Percentiles rank a stretch among this genome's conserved stretches.
Evolutionary conservation across 2,113 vertebrate genomes (phyloP).

Genomic region (Daphoenositta chrysoptera): DNA sequence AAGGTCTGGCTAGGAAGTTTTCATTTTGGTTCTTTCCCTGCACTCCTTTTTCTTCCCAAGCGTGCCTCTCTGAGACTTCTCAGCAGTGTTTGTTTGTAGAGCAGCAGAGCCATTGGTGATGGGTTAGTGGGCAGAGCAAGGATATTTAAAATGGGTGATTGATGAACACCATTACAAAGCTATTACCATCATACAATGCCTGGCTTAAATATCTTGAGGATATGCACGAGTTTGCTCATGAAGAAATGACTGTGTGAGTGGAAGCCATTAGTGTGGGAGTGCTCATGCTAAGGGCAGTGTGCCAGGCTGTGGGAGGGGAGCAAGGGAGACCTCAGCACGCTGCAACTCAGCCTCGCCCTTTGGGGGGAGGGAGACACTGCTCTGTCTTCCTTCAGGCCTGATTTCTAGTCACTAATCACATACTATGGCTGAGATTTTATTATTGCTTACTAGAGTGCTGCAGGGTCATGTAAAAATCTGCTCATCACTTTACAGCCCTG

Average conservation of each 20-base stretch:
- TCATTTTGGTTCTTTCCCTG: not conserved
- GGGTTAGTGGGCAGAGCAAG: not conserved
- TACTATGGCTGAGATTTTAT: not conserved
- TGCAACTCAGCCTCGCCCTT: accelerated
- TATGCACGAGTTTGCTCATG: not conserved
- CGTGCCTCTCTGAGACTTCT: not conserved
- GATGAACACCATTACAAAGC: not conserved
- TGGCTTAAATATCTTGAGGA: not conserved
- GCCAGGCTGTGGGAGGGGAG: not conserved
- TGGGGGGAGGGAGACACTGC: too few species aligned
- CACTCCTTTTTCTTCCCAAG: not conserved
- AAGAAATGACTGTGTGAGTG: not conserved
- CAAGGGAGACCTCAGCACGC: not conserved
- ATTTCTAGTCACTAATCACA: not conserved
- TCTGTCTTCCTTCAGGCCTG: not conserved
- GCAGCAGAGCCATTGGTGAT: not conserved
- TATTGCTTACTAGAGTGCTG: not conserved
- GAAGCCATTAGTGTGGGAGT: not conserved
- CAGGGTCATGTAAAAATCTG: not conserved
- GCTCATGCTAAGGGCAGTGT: not conserved
- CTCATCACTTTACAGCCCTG: too few species aligned
- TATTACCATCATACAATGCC: not conserved
- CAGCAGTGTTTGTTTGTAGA: not conserved
- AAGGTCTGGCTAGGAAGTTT: not conserved
- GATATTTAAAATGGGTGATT: not conserved